Evolutionary conservation across 2,113 vertebrate species (phyloP).

Genomic region (Ophthalmolycus amberensis): DNA sequence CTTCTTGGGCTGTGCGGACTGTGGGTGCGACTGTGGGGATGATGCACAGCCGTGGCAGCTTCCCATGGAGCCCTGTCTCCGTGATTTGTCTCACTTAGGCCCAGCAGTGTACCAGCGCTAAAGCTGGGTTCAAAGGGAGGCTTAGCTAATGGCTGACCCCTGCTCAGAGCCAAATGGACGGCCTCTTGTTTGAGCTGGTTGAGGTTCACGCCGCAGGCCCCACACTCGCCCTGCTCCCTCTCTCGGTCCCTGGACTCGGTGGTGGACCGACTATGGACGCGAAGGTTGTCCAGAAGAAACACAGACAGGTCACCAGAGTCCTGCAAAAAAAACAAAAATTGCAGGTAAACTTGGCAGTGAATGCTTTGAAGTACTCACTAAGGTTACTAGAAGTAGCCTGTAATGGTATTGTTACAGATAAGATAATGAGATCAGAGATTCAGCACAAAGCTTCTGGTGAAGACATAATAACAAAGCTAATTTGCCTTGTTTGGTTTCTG

Average conservation of each 20-base stretch:
- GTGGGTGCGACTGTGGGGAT: conserved; percentile 46
- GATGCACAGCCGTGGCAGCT: conserved; percentile 25
- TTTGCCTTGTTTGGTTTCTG: conserved; percentile 39
- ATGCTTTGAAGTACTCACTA: background rate
- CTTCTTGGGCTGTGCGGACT: conserved; percentile 68
- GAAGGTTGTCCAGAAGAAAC: conserved; percentile 91
- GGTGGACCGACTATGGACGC: conserved; percentile 85
- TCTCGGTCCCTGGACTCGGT: conserved; percentile 90
- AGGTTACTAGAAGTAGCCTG: background rate
- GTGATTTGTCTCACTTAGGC: conserved; percentile 57
- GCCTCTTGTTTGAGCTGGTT: conserved; percentile 96
- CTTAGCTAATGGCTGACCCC: conserved; percentile 72
- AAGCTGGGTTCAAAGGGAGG: conserved; percentile 52
- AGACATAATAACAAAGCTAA: conserved; percentile 23
- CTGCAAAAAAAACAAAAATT: conserved; percentile 41
- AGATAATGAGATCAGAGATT: conserved; percentile 1
- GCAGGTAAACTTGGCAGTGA: background rate
- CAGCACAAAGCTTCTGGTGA: background rate
- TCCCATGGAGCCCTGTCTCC: conserved; percentile 59
- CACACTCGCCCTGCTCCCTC: conserved; percentile 89
- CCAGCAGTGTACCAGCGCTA: conserved; percentile 40
- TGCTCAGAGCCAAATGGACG: conserved; percentile 90
- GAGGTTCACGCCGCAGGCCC: conserved; percentile 89
- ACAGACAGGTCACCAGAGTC: conserved; percentile 64
- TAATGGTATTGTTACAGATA: background rate